Base-by-base conservation (phyloP, 2,113 vertebrate genomes). In the Cyanocitta stelleri region DNA sequence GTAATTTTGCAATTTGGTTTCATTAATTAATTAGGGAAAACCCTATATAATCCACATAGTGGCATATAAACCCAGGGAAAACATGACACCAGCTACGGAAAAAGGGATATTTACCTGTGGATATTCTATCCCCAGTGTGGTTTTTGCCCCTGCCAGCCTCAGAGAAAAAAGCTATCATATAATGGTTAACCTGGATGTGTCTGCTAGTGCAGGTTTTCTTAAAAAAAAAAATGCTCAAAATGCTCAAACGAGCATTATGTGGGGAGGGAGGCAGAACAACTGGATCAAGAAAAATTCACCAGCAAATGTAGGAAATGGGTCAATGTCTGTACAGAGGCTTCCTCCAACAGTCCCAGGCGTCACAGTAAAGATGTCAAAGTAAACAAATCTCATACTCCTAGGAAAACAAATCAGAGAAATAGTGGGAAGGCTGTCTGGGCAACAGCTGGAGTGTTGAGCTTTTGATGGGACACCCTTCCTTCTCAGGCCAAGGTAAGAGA, bases 11-110 rank as follows among this genome's bases (percentile, higher is more conserved):
- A 79, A 85, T 85, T 91, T 94, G 56, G 43, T 94, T 89, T 73
- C 55, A 90, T 96, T 94, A 85, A 88, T 94, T 83, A 77, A 87
- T 96, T 91, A 90, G 74, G n/a, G 4, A 89, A 91, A 94, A 16
- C 74, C 14, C n/a, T 37, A 35, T 27, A 44, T 56, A 85, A 82
- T 49, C 58, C 69, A 89, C 4, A 1, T 13, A 69, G 62, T 26
- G 23, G 27, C 9, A 13, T 59, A 58, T 15, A 82, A 89, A 29
- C 54, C 11, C 27, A 59, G 39, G 46, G 23, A 46, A 85, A 33
- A 33, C 33, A 29, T 85, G 58, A n/a, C 23, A 58, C 1, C n/a
- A 52, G 33, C 29, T 48, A 4, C 49, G 41, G 24, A 30, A 86
- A 67, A 56, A 35, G 12, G 17, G 22, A 54, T 37, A 11, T 48